phyloP scores from a whole-genome alignment of 2,888 invertebrate genomes.

The Archips xylosteana region DNA sequence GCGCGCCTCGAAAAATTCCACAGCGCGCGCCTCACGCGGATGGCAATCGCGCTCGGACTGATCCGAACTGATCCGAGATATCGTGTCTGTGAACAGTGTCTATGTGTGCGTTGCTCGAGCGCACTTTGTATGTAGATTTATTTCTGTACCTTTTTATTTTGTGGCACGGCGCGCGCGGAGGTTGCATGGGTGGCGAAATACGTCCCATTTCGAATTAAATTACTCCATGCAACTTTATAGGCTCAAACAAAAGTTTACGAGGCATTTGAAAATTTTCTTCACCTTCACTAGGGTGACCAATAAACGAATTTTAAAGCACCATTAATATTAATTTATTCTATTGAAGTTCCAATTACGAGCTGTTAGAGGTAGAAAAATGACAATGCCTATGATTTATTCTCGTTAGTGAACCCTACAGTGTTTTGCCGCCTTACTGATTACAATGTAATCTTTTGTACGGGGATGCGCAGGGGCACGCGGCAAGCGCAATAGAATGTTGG shows the following conservation, averaged over 20 bases:
- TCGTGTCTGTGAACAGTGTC: too few species aligned
- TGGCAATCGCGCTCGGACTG: too few species aligned
- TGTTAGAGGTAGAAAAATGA: conserved; percentile 52
- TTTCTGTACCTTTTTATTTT: too few species aligned
- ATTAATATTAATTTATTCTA: conserved; percentile 58
- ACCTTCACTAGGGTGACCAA: conserved; percentile 34
- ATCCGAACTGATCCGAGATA: too few species aligned
- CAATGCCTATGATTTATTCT: conserved; percentile 68
- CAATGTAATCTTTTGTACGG: conserved; percentile 72
- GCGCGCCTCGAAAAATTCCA: too few species aligned
- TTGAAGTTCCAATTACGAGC: conserved; percentile 41
- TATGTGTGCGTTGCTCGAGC: too few species aligned
- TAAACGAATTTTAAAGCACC: conserved; percentile 47
- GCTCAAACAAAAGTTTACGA: neutral
- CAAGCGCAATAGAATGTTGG: conserved; percentile 76
- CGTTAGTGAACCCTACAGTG: conserved; percentile 51
- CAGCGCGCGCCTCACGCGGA: too few species aligned
- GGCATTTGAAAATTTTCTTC: neutral
- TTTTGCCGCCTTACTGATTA: conserved; percentile 72
- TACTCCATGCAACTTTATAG: too few species aligned
- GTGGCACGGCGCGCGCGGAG: too few species aligned
- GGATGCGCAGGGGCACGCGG: conserved; percentile 64
- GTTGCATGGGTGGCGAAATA: too few species aligned
- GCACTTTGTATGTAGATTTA: too few species aligned
- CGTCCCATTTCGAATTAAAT: too few species aligned